Evolutionary conservation across 2,888 invertebrate species (phyloP), one percentile per base, ranked within the genome.

Genomic region (Aphodius granarius): DNA sequence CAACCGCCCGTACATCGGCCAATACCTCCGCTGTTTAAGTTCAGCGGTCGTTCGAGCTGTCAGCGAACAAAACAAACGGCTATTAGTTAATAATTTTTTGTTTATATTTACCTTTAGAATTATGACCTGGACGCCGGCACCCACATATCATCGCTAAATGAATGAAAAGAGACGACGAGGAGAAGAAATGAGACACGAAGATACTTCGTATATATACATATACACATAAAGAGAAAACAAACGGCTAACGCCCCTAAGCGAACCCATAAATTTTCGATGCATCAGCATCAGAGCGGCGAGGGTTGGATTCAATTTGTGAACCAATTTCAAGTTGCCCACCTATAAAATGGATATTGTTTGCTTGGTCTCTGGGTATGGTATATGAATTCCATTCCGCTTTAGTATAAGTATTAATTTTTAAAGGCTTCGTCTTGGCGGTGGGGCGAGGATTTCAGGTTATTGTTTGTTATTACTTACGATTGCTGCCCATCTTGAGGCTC

Each of bases 241-340:
- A 70, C 70, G 73, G 62, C 71, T 20, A 68, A 68, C 72, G 63
- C 68, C 63, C 82, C 83, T 78, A 79, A 80, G 80, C 81, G 82
- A 80, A 80, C 78, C 78, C 81, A 81, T 83, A 83, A 83, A 83
- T 83, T 82, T 79, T 77, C 79, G 78, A 78, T 75, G 80, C 80
- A 80, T 79, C 79, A 81, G 80, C 79, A 43, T 13, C 43, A 43
- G 43, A 43, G 43, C 43, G 13, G 43, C 43, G 43, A 43, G 80
- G 80, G 79, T 80, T 81, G 81, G 83, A 82, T 83, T 81, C 82
- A 82, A 83, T 83, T 82, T 83, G 81, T 81, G 79, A 81, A 81
- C 81, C 80, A 82, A 81, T 82, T 83, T 82, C 68, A 68, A 43
- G 43, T 43, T 43, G 43, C 43, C 43, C 43, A 43, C 43, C 43